Base-by-base conservation (phyloP, 2,888 invertebrate genomes). In the Macrophya annulata region DNA sequence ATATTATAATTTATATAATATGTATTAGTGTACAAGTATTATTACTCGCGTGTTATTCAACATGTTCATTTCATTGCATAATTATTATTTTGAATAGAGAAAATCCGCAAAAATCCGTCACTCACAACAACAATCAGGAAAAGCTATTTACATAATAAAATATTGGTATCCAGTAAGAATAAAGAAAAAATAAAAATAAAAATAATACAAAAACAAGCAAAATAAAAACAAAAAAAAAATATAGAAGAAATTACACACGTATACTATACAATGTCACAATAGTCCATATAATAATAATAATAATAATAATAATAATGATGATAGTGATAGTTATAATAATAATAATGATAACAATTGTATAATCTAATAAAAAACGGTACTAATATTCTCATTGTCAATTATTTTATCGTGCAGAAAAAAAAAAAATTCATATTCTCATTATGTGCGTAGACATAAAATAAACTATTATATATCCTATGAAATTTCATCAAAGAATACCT, bases 301-400 rank as follows among this genome's bases (percentile, higher is more conserved):
- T 72, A 72, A 72, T 76, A 31, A 10, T 31, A 68, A 74, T 74
- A 25, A n/a, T 31, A 40, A 59, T 59, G 59, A 59, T 37, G n/a
- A 79, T 76, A 25, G 48, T 79, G 40, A 55, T 79, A 17, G 59
- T 79, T 59, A 37, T 37, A 40, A 55, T 79, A 59, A 59, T 79
- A 77, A 17, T 77, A 79, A 62, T 81, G 21, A 81, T 40, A 43
- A 81, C 62, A 43, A 62, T 81, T 43, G 15, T 62, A 81, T 40
- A 62, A 77, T 77, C 9, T 25, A 62, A 43, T 17, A 59, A 43
- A 43, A 62, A 77, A 55, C 55, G 12, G n/a, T 40, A 40, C 59
- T 45, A 45, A 74, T 31, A 31, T 74, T 74, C 25, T 74, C 45
- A 45, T 74, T 45, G 43, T 74, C 74, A 45, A 17, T 21, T 21